Evolutionary conservation across 2,888 invertebrate genomes (phyloP).

Genomic region (Dioctria rufipes): DNA sequence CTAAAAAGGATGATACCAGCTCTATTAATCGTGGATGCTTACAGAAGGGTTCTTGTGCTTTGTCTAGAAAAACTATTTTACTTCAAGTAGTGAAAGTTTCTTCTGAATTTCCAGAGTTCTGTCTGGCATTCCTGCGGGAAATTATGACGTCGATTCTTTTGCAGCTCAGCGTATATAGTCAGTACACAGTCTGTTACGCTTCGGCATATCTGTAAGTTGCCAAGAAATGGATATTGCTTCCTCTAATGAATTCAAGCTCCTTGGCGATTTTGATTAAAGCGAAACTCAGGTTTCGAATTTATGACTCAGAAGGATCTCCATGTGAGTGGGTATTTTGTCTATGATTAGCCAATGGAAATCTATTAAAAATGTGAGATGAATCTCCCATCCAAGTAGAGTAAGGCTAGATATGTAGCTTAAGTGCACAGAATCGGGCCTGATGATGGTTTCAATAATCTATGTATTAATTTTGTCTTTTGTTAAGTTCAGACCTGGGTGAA

Average conservation of each 20-base stretch:
- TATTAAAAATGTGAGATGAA: too few relatives aligned
- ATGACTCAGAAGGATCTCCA: too few relatives aligned
- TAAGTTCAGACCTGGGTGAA: too few relatives aligned
- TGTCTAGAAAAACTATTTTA: not conserved
- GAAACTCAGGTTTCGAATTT: not conserved
- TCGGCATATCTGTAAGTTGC: not conserved
- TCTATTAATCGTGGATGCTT: not conserved
- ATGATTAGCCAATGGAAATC: too few relatives aligned
- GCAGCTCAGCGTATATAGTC: not conserved
- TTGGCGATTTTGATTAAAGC: not conserved
- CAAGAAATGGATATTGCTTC: not conserved
- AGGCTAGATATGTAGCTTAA: too few relatives aligned
- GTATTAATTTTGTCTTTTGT: too few relatives aligned
- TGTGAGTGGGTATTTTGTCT: too few relatives aligned
- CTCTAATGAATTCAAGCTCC: conserved; percentile 18
- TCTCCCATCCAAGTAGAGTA: too few relatives aligned
- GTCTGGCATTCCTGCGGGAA: conserved; percentile 19
- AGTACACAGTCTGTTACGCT: conserved; percentile 32
- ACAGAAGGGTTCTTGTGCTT: not conserved
- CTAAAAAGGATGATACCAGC: conserved; percentile 3
- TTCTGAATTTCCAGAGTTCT: not conserved
- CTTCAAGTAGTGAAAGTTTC: conserved; percentile 32
- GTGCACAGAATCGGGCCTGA: too few relatives aligned
- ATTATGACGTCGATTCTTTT: conserved; percentile 39
- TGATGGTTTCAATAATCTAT: too few relatives aligned